Percentiles rank a stretch among this genome's conserved stretches.
Evolutionary conservation across 2,113 vertebrate species (phyloP).

Genomic region (Callaeas wilsoni): DNA sequence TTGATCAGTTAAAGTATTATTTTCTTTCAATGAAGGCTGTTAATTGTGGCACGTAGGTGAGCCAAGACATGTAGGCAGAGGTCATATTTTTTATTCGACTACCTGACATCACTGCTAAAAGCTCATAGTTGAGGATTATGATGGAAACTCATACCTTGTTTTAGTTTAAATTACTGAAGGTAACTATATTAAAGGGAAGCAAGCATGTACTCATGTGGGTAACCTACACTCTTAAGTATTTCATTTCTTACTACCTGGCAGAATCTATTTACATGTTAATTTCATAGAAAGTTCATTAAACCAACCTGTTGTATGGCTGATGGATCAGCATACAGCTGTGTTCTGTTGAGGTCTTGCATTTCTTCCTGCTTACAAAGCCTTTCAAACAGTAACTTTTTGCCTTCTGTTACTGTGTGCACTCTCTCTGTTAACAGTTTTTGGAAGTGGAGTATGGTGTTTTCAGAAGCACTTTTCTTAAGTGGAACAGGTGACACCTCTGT

Average conservation of each 20-base stretch:
- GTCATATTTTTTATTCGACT: not conserved
- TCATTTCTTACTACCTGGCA: not conserved
- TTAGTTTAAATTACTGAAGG: not conserved
- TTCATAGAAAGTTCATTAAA: conserved; percentile 24
- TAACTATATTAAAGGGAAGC: not conserved
- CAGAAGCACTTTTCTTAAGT: conserved; percentile 64
- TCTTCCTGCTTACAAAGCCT: conserved; percentile 64
- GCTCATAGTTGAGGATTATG: not conserved
- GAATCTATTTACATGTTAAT: conserved; percentile 15
- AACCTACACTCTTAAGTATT: not conserved
- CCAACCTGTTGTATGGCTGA: conserved; percentile 64
- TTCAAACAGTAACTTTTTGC: conserved; percentile 59
- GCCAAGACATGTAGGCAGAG: not conserved
- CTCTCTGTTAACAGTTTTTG: conserved; percentile 52
- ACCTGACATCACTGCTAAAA: not conserved
- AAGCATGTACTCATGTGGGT: not conserved
- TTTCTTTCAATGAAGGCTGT: not conserved
- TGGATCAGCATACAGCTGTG: conserved; percentile 22
- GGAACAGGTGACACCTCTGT: conserved; percentile 52
- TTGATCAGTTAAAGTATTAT: not conserved
- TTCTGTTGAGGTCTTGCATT: conserved; percentile 33
- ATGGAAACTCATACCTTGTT: not conserved
- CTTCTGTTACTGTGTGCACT: conserved; percentile 56
- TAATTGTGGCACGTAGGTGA: not conserved
- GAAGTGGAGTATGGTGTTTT: conserved; percentile 42